Evolutionary conservation across 2,797 vertebrate genomes (phyloP), one percentile per base, ranked within the genome.

Genomic region (Channa striata): DNA sequence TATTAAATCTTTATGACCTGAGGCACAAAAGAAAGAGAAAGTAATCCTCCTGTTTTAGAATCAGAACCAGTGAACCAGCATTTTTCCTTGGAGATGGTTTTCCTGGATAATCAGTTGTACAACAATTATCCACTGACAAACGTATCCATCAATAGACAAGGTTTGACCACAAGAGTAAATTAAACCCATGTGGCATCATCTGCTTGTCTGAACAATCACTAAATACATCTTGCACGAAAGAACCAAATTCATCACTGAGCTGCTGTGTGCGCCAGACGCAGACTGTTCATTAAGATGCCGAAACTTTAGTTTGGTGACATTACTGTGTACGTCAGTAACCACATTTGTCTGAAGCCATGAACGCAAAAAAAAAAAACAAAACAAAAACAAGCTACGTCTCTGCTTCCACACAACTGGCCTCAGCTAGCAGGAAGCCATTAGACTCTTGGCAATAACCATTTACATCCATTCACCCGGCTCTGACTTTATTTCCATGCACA

Each of bases 391-490:
- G 92, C 94, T 87, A 63, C 92, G 89, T 93, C 94, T 93, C 92
- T 91, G 92, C 91, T 59, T 70, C 70, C 53, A 69, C 75, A 74
- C 84, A 80, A 86, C 72, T 91, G 92, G 94, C 93, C 95, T 93
- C 89, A 82, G 94, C 95, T 94, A 94, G 96, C 96, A 96, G 96
- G 96, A 97, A 98, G 93, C 95, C 95, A 96, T 96, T 96, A 96
- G 94, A 95, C 93, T 93, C 86, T 87, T 83, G 73, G 94, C 94
- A 96, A 95, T 96, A 95, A 95, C 95, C 94, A 95, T 95, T 95
- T 95, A 94, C 95, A 95, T 96, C 95, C 95, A 95, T 95, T 93
- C 96, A 95, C 93, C 91, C 95, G 89, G 91, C 94, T 94, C 93
- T 92, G 95, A 96, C 96, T 97, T 97, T 96, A 97, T 96, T 97